phyloP scores from a whole-genome alignment of 2,797 vertebrate species.

The Gadopsis bispinosus region DNA sequence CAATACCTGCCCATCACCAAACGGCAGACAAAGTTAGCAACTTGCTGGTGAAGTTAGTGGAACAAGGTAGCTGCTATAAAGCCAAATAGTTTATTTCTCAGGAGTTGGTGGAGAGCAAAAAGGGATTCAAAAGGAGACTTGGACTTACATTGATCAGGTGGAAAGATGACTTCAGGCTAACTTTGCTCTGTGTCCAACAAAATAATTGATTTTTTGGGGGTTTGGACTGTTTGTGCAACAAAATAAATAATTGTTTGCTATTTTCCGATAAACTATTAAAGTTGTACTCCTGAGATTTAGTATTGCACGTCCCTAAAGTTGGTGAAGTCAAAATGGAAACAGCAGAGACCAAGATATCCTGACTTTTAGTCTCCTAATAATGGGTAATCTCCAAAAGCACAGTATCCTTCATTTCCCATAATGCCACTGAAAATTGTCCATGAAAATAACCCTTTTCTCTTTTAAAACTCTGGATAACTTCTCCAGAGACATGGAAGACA shows the following conservation, averaged over 20 bases:
- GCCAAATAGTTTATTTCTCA: too few species aligned
- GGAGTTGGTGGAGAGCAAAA: too few species aligned
- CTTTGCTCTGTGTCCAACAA: neutral
- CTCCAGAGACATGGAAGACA: neutral
- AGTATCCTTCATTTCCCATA: constrained; percentile 15
- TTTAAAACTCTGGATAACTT: neutral
- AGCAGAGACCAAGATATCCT: neutral
- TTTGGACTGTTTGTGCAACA: too few species aligned
- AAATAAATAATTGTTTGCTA: neutral
- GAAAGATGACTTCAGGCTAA: neutral
- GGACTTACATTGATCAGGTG: neutral
- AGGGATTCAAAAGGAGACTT: neutral
- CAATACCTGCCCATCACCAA: neutral
- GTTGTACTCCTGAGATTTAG: neutral
- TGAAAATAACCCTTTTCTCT: neutral
- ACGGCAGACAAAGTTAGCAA: neutral
- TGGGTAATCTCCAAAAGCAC: neutral
- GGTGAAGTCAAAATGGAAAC: neutral
- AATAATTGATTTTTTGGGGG: neutral
- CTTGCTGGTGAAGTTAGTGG: neutral
- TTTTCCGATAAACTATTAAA: neutral
- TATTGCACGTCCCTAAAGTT: neutral
- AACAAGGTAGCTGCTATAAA: neutral
- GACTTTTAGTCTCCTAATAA: neutral
- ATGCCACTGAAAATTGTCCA: constrained; percentile 1